Base-by-base conservation (phyloP, 2,113 vertebrate species). In the Nestor notabilis region DNA sequence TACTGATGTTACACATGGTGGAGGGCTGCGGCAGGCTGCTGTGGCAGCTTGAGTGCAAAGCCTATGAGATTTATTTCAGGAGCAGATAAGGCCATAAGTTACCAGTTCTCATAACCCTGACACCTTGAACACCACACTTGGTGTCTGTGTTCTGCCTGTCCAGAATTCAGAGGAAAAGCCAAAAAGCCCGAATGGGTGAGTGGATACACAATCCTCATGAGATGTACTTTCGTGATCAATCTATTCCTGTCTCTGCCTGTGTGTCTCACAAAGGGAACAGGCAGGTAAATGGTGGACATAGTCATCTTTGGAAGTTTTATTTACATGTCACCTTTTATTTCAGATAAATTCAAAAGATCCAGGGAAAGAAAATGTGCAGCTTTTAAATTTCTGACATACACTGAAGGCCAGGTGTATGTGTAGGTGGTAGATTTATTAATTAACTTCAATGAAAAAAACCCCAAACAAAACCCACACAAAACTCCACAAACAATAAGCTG, bases 391-490 rank as follows among this genome's bases (percentile, higher is more conserved):
- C 60, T 56, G 15, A 13, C 53, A 31, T 47, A 29, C 18, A 4
- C 46, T 19, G 58, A 60, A 82, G 56, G 19, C 41, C 78, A 84
- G 60, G 52, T 80, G 74, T 87, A 95, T 33, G 49, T 80, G 74
- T 87, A 95, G 29, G 27, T 44, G 25, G 49, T 88, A 19, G 64
- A 95, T 93, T 95, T 94, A 92, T 86, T 94, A 94, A 96, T 90
- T 83, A 81, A 5, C 17, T 93, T 92, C 52, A 93, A 75, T 46
- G 47, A 86, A 29, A 74, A 68, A 87, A 79, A 39, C 39, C 41
- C 10, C 49, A 37, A 58, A 35, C 56, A 35, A 58, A 58, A 58
- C 23, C 21, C 33, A 35, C 56, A 24, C 21, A 35, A 58, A 58
- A 4, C 1, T 15, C 17, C 44, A 44, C 23, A 47, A 65, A 39